Conservation (phyloP, 2,888 invertebrate species). For the Brachypterus glaber region DNA sequence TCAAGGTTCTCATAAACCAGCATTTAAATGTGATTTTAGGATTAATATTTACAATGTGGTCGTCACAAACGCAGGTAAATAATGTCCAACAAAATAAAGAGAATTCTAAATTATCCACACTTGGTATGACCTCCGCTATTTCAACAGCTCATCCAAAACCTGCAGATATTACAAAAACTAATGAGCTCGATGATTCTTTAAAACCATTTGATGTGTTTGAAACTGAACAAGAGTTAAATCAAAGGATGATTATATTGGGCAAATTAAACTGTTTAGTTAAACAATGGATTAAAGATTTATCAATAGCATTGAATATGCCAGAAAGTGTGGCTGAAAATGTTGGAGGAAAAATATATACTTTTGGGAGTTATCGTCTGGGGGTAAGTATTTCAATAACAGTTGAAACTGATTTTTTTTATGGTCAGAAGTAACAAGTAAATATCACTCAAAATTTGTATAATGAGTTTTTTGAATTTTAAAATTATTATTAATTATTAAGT, state of each 20-base stretch:
- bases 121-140: slow-evolving; percentile 93
- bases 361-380: slow-evolving; percentile 92
- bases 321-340: slow-evolving; percentile 80
- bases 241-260: slow-evolving; percentile 75
- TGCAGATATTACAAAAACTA: slow-evolving; percentile 63
- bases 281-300: slow-evolving; percentile 88
- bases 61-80: slow-evolving; percentile 19
- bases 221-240: slow-evolving; percentile 79
- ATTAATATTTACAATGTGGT: slow-evolving; percentile 22
- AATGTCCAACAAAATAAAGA: slow-evolving; percentile 30
- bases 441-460: too few relatives aligned
- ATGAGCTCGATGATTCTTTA: slow-evolving; percentile 67
- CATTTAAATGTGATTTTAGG: background rate
- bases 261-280: slow-evolving; percentile 85
- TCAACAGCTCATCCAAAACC: slow-evolving; percentile 78
- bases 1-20: background rate
- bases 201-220: slow-evolving; percentile 85
- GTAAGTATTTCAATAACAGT: slow-evolving; percentile 43
- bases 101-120: slow-evolving; percentile 45
- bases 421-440: too few relatives aligned
- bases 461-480: too few relatives aligned
- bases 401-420: background rate
- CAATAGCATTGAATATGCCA: slow-evolving; percentile 85
- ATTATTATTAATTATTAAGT: too few relatives aligned
- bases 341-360: slow-evolving; percentile 98